A percentile compares a stretch with the other conserved stretches of the same genome.
Conservation (phyloP, 2,113 vertebrate genomes). For the Chaetops frenatus region DNA sequence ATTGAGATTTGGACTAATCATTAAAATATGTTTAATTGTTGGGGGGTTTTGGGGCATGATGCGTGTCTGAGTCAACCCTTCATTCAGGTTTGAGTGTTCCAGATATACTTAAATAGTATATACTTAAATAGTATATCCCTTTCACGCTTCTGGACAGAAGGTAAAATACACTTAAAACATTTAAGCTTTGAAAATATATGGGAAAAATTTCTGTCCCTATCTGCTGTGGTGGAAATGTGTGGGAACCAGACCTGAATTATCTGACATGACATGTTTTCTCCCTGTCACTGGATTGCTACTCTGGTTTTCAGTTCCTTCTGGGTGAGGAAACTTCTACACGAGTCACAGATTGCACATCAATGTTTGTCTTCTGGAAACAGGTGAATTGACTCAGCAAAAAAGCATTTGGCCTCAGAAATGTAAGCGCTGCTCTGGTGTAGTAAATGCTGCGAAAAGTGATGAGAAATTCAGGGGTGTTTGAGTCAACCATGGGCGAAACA, state of each 20-base stretch:
- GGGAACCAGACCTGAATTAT: neutral
- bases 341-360: neutral
- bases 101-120: neutral
- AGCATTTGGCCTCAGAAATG: neutral
- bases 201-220: neutral
- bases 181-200: neutral
- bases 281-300: neutral
- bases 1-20: neutral
- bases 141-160: neutral
- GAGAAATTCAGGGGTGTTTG: neutral
- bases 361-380: neutral
- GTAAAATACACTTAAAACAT: neutral
- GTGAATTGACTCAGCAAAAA: neutral
- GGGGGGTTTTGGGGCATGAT: fast-evolving
- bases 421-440: neutral
- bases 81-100: neutral
- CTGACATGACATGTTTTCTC: neutral
- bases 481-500: neutral
- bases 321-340: neutral
- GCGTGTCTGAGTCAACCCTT: neutral
- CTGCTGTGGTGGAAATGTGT: neutral
- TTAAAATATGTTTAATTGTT: neutral
- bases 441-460: neutral
- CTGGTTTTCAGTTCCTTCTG: neutral
- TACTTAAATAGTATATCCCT: neutral